phyloP scores from a whole-genome alignment of 2,888 invertebrate genomes.

The Mamestra brassicae region DNA sequence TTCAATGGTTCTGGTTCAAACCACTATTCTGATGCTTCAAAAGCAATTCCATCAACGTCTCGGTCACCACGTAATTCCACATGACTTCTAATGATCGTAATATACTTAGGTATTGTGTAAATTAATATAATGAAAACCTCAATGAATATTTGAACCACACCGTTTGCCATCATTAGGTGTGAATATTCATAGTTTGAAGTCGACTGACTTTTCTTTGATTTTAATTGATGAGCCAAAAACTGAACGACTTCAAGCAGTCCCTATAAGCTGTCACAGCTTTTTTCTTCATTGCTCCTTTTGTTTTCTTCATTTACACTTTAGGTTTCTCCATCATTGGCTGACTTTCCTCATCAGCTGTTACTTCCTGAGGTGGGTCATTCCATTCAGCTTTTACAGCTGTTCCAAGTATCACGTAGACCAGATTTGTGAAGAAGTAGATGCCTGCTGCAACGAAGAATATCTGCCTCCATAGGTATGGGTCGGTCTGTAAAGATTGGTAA shows the following conservation, averaged over 20 bases:
- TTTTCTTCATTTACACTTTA: constrained; percentile 8
- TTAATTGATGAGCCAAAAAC: constrained; percentile 37
- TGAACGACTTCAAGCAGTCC: constrained; percentile 47
- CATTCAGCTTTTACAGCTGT: constrained; percentile 93
- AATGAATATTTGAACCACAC: constrained; percentile 40
- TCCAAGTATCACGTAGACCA: constrained; percentile 93
- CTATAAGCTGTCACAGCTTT: constrained; percentile 27
- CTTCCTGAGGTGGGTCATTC: constrained; percentile 89
- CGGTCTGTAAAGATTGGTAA: constrained; percentile 86
- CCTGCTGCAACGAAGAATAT: constrained; percentile 94
- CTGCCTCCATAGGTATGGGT: constrained; percentile 92
- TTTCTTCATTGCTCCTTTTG: constrained; percentile 1
- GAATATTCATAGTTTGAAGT: constrained; percentile 47
- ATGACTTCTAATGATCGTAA: background rate
- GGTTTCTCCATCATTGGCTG: constrained; percentile 48
- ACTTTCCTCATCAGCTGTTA: constrained; percentile 40
- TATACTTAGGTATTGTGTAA: constrained; percentile 29
- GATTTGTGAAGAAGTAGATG: constrained; percentile 92
- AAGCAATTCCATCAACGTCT: background rate
- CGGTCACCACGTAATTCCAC: background rate
- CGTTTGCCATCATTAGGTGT: constrained; percentile 34
- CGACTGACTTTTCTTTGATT: constrained; percentile 47
- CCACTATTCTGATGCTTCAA: too few species aligned
- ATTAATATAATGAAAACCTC: constrained; percentile 26
- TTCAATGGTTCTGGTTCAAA: too few species aligned